Percentiles rank a stretch among this genome's conserved stretches.
phyloP scores from a whole-genome alignment of 2,113 vertebrate genomes.

The Otolemur garnettii region DNA sequence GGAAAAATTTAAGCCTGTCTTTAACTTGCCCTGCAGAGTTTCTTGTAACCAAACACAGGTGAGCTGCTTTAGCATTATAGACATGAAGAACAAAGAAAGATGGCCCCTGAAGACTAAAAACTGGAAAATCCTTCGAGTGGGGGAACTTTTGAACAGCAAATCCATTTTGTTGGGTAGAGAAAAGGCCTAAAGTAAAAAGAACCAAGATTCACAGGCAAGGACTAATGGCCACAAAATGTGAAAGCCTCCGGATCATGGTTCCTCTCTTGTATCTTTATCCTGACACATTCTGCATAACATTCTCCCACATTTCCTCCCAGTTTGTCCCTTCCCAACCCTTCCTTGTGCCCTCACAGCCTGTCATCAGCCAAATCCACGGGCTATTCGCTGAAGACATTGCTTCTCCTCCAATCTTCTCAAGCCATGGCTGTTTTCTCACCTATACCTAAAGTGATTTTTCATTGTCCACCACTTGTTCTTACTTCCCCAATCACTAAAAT shows the following conservation, averaged over 20 bases:
- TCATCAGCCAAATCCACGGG: neutral
- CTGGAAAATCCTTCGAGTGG: neutral
- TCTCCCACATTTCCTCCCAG: neutral
- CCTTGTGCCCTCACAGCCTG: neutral
- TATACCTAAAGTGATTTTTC: too few relatives aligned
- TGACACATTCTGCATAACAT: neutral
- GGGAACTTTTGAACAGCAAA: neutral
- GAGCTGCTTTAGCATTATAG: neutral
- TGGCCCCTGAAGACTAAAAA: neutral
- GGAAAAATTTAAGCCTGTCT: neutral
- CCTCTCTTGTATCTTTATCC: neutral
- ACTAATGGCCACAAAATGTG: neutral
- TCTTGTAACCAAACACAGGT: neutral
- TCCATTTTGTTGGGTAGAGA: neutral
- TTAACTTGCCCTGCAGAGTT: neutral
- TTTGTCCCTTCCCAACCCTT: neutral
- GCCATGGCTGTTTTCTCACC: neutral
- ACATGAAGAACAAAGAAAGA: neutral
- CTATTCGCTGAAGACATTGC: neutral
- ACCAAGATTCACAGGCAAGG: neutral
- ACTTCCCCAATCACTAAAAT: neutral
- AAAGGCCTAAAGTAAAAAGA: neutral
- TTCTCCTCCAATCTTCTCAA: neutral
- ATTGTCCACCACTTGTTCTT: neutral
- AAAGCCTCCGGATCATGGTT: too few relatives aligned